phyloP scores from a whole-genome alignment of 2,113 vertebrate species.

The Apodemus sylvaticus region DNA sequence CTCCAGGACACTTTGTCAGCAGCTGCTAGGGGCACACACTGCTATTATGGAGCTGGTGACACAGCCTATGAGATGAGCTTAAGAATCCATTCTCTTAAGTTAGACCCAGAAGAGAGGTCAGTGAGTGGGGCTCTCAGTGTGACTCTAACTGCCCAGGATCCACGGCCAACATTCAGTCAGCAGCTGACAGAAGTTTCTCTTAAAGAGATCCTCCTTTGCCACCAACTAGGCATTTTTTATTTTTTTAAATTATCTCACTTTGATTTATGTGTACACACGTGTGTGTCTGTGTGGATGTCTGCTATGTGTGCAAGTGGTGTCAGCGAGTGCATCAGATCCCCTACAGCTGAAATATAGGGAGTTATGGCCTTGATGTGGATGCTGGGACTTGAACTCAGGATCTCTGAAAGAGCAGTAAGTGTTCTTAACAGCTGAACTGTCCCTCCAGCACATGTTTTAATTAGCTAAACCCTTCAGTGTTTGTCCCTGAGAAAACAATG shows the following conservation, averaged over 20 bases:
- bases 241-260: no score
- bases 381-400: not conserved
- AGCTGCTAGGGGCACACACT: constrained; percentile 61
- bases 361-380: not conserved
- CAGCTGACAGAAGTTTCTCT: no score
- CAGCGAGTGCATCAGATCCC: not conserved
- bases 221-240: not conserved
- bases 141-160: not conserved
- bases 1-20: constrained; percentile 74
- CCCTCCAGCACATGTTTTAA: not conserved
- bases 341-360: not conserved
- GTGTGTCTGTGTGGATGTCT: not conserved
- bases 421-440: not conserved
- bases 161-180: rapidly evolving
- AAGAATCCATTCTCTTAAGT: not conserved
- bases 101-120: not conserved
- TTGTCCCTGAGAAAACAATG: not conserved
- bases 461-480: not conserved
- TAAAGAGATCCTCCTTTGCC: not conserved
- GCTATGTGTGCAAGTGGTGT: not conserved
- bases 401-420: not conserved
- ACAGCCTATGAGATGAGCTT: not conserved
- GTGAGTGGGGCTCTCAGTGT: not conserved
- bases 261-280: not conserved
- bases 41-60: constrained; percentile 72